Percentiles rank a stretch among this genome's conserved stretches.
These are phyloP conservation scores for Microtus ochrogaster DNA, from an alignment of 2,113 vertebrate genomes.

Conservation along the genomic window DNA sequence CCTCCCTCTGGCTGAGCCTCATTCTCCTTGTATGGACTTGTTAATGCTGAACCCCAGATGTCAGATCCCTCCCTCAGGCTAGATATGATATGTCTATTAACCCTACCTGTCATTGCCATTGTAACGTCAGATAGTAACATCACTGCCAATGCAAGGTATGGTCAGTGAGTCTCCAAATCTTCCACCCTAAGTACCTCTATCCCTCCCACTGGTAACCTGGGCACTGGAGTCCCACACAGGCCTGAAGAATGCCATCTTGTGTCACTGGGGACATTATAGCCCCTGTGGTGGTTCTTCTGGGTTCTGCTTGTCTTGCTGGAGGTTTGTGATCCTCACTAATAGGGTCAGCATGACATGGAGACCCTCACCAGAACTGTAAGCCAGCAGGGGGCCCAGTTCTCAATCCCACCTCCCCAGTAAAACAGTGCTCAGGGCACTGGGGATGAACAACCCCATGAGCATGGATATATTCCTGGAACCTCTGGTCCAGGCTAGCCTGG, in stretches of 20 bases:
- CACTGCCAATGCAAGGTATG: neutral
- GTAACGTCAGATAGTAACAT: neutral
- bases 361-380: neutral
- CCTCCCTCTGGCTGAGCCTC: neutral
- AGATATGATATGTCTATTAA: conserved; percentile 26
- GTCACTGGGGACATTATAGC: neutral
- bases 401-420: rapidly evolving
- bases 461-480: neutral
- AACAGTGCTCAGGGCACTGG: neutral
- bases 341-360: neutral
- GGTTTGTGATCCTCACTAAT: neutral
- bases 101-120: conserved; percentile 4
- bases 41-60: conserved; percentile 14
- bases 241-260: neutral
- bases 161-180: conserved; percentile 34
- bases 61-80: neutral
- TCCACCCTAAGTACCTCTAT: neutral
- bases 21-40: neutral
- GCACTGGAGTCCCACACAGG: neutral
- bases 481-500: neutral
- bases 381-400: neutral
- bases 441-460: no score
- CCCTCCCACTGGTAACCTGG: neutral
- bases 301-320: neutral
- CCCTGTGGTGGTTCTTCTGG: neutral